Conservation (phyloP, 2,113 vertebrate species). For the Oenanthe melanoleuca region DNA sequence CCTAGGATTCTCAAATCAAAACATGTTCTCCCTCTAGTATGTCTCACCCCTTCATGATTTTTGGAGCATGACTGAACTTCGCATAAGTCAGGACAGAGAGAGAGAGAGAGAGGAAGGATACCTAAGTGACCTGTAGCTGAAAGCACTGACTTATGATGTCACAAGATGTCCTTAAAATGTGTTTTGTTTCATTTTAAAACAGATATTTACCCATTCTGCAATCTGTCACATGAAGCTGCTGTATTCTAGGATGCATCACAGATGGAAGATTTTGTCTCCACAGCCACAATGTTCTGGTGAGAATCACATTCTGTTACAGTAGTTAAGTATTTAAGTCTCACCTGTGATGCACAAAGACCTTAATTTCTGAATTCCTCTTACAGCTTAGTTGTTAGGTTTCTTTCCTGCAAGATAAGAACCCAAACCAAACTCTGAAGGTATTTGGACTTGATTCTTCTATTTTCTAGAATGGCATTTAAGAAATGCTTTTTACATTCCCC, state of each 20-base stretch:
- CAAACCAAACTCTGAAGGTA: neutral
- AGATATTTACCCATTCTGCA: neutral
- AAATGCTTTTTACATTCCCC: neutral
- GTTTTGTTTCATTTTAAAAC: neutral
- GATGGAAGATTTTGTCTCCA: neutral
- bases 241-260: neutral
- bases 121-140: neutral
- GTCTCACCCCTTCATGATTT: accelerated
- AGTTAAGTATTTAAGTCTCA: neutral
- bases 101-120: neutral
- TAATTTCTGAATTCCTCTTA: neutral
- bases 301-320: neutral
- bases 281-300: neutral
- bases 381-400: neutral
- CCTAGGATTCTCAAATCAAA: neutral
- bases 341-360: neutral
- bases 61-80: neutral
- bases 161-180: neutral
- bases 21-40: neutral
- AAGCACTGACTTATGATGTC: neutral
- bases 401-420: neutral
- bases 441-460: neutral
- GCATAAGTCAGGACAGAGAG: neutral
- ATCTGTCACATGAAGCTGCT: neutral
- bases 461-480: neutral